phyloP scores from a whole-genome alignment of 2,113 vertebrate genomes.

The Oxyruncus cristatus region DNA sequence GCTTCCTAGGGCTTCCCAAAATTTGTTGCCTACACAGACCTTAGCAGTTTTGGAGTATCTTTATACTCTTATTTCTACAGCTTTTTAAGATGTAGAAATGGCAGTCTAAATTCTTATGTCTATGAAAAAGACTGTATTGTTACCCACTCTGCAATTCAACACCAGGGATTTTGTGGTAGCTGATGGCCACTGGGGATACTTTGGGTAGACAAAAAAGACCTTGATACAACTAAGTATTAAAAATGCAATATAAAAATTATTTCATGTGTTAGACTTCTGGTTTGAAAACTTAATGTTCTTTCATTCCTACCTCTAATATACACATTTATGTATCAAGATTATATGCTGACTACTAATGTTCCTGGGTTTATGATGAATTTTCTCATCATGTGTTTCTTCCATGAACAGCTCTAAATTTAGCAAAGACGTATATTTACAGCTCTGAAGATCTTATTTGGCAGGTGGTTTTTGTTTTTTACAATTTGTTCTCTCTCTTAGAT shows the following conservation, averaged over 20 bases:
- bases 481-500: neutral
- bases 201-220: neutral
- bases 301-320: neutral
- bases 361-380: neutral
- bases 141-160: neutral
- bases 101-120: neutral
- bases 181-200: neutral
- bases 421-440: neutral
- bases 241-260: neutral
- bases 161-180: neutral
- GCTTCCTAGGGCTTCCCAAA: neutral
- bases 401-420: slow-evolving; percentile 1
- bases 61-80: neutral
- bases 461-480: neutral
- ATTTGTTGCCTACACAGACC: neutral
- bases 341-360: neutral
- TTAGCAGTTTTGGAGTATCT: neutral
- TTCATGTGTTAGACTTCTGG: neutral
- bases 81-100: neutral
- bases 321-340: neutral
- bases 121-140: neutral
- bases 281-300: neutral
- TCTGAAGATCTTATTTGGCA: neutral
- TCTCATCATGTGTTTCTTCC: neutral
- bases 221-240: neutral